These are phyloP conservation scores for Chelonoidis abingdonii DNA, from an alignment of 2,113 vertebrate genomes.

Conservation along the genomic window DNA sequence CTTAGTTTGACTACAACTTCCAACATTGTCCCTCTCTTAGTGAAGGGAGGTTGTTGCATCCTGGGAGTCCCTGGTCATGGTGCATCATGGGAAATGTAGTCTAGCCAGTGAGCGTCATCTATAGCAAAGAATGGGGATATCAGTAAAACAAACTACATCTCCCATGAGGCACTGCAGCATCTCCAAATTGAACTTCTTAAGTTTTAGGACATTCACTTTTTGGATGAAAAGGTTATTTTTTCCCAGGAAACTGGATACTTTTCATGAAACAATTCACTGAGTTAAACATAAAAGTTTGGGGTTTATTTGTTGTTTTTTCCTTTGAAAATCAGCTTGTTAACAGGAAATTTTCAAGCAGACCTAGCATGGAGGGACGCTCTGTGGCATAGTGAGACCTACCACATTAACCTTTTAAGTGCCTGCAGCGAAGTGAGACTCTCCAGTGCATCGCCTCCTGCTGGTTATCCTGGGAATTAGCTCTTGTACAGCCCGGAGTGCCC, in stretches of 20 bases:
- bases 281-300: neutral
- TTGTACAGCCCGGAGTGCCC: no score
- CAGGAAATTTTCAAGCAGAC: neutral
- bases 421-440: no score
- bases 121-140: neutral
- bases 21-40: neutral
- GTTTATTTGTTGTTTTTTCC: neutral
- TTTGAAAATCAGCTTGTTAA: neutral
- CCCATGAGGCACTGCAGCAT: neutral
- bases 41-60: neutral
- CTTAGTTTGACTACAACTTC: neutral
- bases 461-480: no score
- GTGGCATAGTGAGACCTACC: neutral
- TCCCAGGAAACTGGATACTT: neutral
- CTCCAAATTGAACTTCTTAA: neutral
- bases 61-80: neutral
- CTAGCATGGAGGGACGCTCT: neutral
- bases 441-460: no score
- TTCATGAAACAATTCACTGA: neutral
- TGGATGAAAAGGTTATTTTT: neutral
- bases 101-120: neutral
- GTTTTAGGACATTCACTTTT: neutral
- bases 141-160: neutral
- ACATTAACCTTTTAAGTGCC: neutral
- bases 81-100: neutral